Percentiles rank a stretch among this genome's conserved stretches.
phyloP scores from a whole-genome alignment of 2,797 vertebrate genomes.

The Staurois parvus region DNA sequence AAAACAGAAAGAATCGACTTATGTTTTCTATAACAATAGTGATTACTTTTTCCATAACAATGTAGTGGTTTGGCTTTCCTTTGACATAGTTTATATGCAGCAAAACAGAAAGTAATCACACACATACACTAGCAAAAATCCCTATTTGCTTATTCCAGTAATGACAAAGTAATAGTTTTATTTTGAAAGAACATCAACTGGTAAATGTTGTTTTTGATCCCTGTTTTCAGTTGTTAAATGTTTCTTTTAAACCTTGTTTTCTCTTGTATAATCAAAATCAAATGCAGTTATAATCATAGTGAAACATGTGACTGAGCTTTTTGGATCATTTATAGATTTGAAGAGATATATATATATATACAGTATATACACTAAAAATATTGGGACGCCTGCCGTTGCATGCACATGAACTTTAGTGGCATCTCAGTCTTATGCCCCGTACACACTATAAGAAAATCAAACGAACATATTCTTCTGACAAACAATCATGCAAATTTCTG shows the following conservation, averaged over 20 bases:
- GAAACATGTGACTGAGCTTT: neutral
- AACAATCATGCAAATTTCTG: too few species aligned
- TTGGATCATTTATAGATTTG: too few species aligned
- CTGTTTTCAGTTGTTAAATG: neutral
- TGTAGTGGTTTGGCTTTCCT: neutral
- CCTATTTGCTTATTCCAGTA: neutral
- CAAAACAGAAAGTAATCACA: neutral
- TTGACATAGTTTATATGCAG: neutral
- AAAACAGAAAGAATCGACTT: neutral
- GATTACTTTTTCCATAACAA: neutral
- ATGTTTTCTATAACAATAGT: neutral
- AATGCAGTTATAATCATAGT: slow-evolving; percentile 16
- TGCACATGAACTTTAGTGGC: too few species aligned
- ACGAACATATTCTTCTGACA: too few species aligned
- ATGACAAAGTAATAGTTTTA: slow-evolving; percentile 9
- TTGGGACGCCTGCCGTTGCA: too few species aligned
- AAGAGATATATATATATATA: too few species aligned
- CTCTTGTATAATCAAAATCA: slow-evolving; percentile 27
- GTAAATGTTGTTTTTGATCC: neutral
- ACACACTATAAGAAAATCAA: too few species aligned
- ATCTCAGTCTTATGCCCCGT: too few species aligned
- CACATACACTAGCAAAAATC: neutral
- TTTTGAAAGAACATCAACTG: neutral
- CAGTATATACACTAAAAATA: too few species aligned
- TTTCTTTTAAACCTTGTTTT: neutral